Conservation (phyloP, 1,140 invertebrate genomes). For the Drosophila aff. region DNA sequence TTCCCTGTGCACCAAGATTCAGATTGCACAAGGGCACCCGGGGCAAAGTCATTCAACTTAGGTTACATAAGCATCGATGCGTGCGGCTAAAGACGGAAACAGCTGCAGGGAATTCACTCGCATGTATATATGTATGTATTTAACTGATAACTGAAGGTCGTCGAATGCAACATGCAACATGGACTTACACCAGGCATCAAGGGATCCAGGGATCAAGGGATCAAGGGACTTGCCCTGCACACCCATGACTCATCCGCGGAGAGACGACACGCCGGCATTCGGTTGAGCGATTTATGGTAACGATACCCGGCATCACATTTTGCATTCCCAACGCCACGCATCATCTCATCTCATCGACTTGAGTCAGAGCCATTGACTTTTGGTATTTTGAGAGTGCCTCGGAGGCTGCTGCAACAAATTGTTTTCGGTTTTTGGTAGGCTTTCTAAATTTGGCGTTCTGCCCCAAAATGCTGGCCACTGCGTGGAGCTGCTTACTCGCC, state of each 20-base stretch:
- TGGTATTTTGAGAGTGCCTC: constrained; percentile 29
- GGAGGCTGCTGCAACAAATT: constrained; percentile 36
- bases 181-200: background rate
- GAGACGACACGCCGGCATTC: constrained; percentile 13
- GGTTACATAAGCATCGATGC: constrained; percentile 69
- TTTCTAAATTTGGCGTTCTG: constrained; percentile 72
- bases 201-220: constrained; percentile 41
- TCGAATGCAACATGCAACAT: constrained; percentile 59
- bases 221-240: constrained; percentile 48
- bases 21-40: constrained; percentile 42
- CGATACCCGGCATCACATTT: constrained; percentile 24
- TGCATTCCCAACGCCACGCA: constrained; percentile 19
- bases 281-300: constrained; percentile 43
- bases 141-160: constrained; percentile 60
- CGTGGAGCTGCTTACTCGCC: constrained; percentile 14
- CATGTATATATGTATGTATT: constrained; percentile 16
- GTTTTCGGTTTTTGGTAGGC: constrained; percentile 47
- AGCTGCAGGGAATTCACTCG: constrained; percentile 21
- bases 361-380: constrained; percentile 50
- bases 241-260: constrained; percentile 42
- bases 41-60: constrained; percentile 70
- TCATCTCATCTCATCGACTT: constrained; percentile 24
- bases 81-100: constrained; percentile 44
- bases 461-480: constrained; percentile 32
- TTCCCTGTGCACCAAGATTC: constrained; percentile 11